These are phyloP conservation scores for Virgularia gustaviana DNA, from an alignment of 92 coral and sea anemone genomes.

Conservation along the genomic window DNA sequence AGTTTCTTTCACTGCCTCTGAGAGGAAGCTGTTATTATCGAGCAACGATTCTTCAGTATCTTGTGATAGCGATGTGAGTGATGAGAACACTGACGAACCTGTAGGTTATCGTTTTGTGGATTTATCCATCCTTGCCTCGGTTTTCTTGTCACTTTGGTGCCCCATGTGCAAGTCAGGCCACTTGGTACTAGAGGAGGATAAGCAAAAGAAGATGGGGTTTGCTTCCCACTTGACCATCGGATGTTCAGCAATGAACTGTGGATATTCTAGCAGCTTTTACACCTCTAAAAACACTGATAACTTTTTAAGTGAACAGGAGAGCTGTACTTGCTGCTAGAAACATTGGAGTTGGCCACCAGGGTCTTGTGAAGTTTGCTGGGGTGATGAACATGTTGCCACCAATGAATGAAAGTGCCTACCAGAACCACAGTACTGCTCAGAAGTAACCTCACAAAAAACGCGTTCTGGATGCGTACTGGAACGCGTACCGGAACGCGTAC, in stretches of 20 bases:
- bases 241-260: slow-evolving; percentile 30
- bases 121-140: slow-evolving; percentile 22
- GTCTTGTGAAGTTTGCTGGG: no score
- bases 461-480: no score
- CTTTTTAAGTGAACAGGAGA: no score
- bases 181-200: slow-evolving; percentile 39
- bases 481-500: no score
- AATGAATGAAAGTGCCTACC: no score
- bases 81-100: slow-evolving; percentile 11
- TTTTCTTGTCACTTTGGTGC: slow-evolving; percentile 31
- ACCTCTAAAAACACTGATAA: slow-evolving; percentile 32
- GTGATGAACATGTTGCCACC: no score
- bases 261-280: slow-evolving; percentile 35
- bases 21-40: slow-evolving; percentile 35
- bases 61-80: slow-evolving; percentile 22
- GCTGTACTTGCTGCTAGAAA: no score
- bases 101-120: slow-evolving; percentile 51
- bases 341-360: no score
- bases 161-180: slow-evolving; percentile 43
- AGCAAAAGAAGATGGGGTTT: slow-evolving; percentile 41
- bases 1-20: slow-evolving; percentile 44
- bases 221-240: slow-evolving; percentile 43
- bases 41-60: no score
- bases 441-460: no score
- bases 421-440: no score